Evolutionary conservation across 2,113 vertebrate species (phyloP).

Genomic region (Phyllopteryx taeniolatus): DNA sequence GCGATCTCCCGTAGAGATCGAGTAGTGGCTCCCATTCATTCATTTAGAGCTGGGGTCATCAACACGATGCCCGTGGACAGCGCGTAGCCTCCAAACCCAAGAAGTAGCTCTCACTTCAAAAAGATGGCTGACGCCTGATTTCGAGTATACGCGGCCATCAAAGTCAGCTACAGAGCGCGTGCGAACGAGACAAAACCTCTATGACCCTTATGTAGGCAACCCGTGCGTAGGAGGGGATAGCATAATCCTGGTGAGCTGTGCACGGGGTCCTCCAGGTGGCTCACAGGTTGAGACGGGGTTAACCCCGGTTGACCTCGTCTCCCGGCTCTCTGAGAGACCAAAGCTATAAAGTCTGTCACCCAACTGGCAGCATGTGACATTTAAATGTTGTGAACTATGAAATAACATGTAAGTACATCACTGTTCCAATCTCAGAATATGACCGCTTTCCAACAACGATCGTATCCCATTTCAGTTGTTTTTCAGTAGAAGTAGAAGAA

Average conservation of each 20-base stretch:
- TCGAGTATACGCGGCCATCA: conserved; percentile 43
- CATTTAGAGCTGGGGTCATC: conserved; percentile 1
- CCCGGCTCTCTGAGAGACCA: neutral
- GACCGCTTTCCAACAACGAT: neutral
- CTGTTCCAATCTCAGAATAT: neutral
- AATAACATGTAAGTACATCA: neutral
- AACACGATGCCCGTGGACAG: neutral
- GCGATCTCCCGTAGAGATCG: conserved; percentile 34
- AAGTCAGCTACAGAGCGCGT: conserved; percentile 12
- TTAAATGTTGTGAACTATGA: neutral
- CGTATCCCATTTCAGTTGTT: conserved; percentile 2
- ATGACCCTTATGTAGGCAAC: conserved; percentile 30
- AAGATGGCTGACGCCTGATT: conserved; percentile 1
- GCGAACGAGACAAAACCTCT: conserved; percentile 18
- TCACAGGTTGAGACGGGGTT: conserved; percentile 52
- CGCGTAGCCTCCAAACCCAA: neutral
- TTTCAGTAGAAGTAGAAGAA: too few species aligned
- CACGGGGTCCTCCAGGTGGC: conserved; percentile 59
- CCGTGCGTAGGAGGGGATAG: conserved; percentile 43
- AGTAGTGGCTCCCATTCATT: conserved; percentile 46
- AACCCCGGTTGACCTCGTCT: conserved; percentile 64
- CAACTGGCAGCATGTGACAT: conserved; percentile 1
- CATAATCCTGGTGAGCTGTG: conserved; percentile 49
- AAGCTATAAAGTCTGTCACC: conserved; percentile 27
- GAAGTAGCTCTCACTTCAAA: neutral